Percentiles rank a stretch among this genome's conserved stretches.
phyloP scores from a whole-genome alignment of 1,140 invertebrate genomes.

The Chymomyza costata region DNA sequence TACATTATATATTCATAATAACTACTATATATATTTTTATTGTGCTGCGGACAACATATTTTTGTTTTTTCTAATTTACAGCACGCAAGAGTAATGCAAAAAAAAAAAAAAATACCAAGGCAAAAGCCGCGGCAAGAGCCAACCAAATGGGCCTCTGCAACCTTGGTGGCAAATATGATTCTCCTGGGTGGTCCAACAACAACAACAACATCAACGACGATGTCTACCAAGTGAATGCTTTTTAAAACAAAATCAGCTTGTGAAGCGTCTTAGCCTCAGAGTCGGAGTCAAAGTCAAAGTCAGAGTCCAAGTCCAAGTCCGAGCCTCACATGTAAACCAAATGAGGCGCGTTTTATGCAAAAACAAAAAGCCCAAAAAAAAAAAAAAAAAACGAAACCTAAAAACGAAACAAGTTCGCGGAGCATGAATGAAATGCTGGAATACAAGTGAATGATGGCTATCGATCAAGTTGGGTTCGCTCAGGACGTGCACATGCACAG shows the following conservation, averaged over 20 bases:
- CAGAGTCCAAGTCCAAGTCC: conserved; percentile 50
- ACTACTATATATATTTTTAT: too few species aligned
- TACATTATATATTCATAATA: too few species aligned
- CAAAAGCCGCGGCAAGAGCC: neutral
- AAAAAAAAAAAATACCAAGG: too few species aligned
- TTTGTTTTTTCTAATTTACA: conserved; percentile 68
- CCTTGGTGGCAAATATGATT: conserved; percentile 53
- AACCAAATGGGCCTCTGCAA: too few species aligned
- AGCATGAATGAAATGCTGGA: conserved; percentile 1
- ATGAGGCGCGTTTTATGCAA: conserved; percentile 68
- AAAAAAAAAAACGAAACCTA: conserved; percentile 28
- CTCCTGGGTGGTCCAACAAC: conserved; percentile 45
- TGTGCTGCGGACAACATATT: conserved; percentile 64
- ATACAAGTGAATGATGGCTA: conserved; percentile 55
- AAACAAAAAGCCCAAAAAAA: conserved; percentile 32
- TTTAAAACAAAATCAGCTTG: neutral
- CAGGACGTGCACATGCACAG: too few species aligned
- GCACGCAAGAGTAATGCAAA: conserved; percentile 42
- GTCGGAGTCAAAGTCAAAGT: too few species aligned
- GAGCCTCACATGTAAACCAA: conserved; percentile 60
- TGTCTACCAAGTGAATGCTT: conserved; percentile 1
- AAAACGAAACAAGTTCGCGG: conserved; percentile 1
- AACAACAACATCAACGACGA: neutral
- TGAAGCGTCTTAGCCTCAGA: too few species aligned
- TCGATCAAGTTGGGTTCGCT: conserved; percentile 46